These are phyloP conservation scores for Apodemus agrarius DNA, from an alignment of 2,797 vertebrate species.

Conservation along the genomic window DNA sequence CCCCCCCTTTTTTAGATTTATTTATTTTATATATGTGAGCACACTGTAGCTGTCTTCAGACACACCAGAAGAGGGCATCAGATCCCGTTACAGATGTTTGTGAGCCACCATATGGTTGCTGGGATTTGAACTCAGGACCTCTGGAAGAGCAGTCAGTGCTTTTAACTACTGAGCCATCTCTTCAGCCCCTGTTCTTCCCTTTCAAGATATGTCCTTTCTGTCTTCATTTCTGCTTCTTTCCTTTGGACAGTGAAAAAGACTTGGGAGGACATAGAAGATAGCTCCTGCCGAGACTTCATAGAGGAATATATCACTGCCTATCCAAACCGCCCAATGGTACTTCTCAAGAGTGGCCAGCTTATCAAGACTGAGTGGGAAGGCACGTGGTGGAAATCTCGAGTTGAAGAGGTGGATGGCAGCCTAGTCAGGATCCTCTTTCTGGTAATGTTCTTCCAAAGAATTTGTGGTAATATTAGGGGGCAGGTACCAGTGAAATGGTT, in stretches of 20 bases:
- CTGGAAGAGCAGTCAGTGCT: too few relatives aligned
- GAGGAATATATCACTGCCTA: slow-evolving; percentile 98
- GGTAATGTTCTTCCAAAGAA: slow-evolving; percentile 85
- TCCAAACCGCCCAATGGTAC: slow-evolving; percentile 99
- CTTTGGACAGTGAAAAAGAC: slow-evolving; percentile 91
- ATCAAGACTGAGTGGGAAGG: slow-evolving; percentile 99
- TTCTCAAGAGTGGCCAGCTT: slow-evolving; percentile 95
- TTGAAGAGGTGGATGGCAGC: slow-evolving; percentile 98
- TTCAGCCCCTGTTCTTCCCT: not conserved
- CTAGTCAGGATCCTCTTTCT: slow-evolving; percentile 98
- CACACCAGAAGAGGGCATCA: too few relatives aligned
- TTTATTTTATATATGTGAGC: too few relatives aligned
- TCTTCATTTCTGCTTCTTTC: slow-evolving; percentile 49
- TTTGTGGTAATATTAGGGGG: not conserved
- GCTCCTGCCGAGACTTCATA: slow-evolving; percentile 96
- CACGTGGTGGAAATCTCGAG: slow-evolving; percentile 98
- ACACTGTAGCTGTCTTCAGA: too few relatives aligned
- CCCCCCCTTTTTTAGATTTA: not conserved
- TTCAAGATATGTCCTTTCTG: slow-evolving; percentile 38
- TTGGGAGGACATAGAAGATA: slow-evolving; percentile 98
- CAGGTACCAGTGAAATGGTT: not conserved
- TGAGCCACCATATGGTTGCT: too few relatives aligned
- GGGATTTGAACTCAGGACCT: too few relatives aligned
- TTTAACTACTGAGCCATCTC: too few relatives aligned
- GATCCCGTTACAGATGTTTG: too few relatives aligned